Evolutionary conservation across 2,888 invertebrate species (phyloP), one percentile per base, ranked within the genome.

Genomic region (Agrotis puta): DNA sequence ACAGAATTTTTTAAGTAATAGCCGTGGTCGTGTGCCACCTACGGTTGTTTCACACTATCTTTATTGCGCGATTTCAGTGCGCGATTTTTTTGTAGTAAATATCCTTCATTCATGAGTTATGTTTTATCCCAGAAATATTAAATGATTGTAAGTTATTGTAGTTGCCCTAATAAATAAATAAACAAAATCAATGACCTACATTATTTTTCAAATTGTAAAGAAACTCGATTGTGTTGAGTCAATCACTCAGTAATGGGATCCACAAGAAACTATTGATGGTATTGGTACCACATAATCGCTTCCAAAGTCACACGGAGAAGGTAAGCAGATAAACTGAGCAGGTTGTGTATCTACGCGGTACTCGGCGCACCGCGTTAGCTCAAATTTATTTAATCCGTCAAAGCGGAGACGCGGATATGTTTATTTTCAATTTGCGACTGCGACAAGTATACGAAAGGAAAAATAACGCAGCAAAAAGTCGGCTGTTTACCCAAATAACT

Each of bases 351-450:
- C 43, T 11, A 24, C 4, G 39, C n/a, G n/a, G 48, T 20, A 59
- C 45, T 43, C 16, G 39, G 39, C 43, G 27, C n/a, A 51, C 54
- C n/a, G 43, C 43, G 24, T 47, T 47, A 61, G 62, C 48, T 43
- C 62, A 62, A 82, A 68, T 79, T 77, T 71, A 73, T 78, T 86
- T 87, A 89, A 90, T 88, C 87, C 84, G 82, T 87, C 87, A 88
- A 87, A 87, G 85, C 82, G 78, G 79, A 81, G 81, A 82, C 79
- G 83, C 78, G 82, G 82, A 85, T 88, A 87, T 90, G 89, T 90
- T 90, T 90, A 90, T 90, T 89, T 90, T 90, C 90, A 90, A 90
- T 90, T 90, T 90, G 82, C 54, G 64, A 75, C 63, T 70, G 57
- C 72, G 57, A 80, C 72, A 69, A 64, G 68, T 51, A 66, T 61